Evolutionary conservation across 2,888 invertebrate species (phyloP).

Genomic region (Hesperia comma): DNA sequence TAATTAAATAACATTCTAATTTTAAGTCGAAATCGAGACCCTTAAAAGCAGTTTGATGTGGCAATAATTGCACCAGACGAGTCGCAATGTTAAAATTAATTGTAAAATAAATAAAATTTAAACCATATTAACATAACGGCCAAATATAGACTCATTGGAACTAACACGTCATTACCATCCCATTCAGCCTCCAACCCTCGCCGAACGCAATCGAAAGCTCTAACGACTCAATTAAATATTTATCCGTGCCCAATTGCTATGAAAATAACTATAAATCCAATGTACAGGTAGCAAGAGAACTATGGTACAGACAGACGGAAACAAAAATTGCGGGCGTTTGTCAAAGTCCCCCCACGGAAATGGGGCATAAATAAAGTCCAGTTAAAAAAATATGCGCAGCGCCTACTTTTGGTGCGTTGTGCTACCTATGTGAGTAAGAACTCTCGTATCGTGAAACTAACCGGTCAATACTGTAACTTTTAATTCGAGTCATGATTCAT

Average conservation of each 20-base stretch:
- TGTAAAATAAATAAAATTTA: no score
- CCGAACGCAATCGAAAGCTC: conserved; percentile 12
- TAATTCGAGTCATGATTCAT: no score
- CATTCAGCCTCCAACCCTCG: neutral
- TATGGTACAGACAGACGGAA: conserved; percentile 56
- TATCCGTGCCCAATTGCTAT: conserved; percentile 36
- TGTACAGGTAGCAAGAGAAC: conserved; percentile 35
- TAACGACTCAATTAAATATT: conserved; percentile 34
- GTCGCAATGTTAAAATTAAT: no score
- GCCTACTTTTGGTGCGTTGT: conserved; percentile 38
- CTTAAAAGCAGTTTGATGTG: no score
- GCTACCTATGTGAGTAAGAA: no score
- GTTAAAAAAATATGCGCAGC: conserved; percentile 63
- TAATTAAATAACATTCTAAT: no score
- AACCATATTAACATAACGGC: neutral
- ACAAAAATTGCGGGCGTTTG: conserved; percentile 78
- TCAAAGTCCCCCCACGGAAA: conserved; percentile 79
- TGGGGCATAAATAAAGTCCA: conserved; percentile 79
- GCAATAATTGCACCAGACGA: no score
- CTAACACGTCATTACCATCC: conserved; percentile 16
- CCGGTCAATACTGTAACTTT: no score
- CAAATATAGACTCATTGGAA: no score
- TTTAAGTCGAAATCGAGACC: no score
- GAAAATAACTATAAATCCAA: conserved; percentile 40
- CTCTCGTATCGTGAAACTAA: neutral